Evolutionary conservation across 2,113 vertebrate genomes (phyloP).

Genomic region (Pandion haliaetus): DNA sequence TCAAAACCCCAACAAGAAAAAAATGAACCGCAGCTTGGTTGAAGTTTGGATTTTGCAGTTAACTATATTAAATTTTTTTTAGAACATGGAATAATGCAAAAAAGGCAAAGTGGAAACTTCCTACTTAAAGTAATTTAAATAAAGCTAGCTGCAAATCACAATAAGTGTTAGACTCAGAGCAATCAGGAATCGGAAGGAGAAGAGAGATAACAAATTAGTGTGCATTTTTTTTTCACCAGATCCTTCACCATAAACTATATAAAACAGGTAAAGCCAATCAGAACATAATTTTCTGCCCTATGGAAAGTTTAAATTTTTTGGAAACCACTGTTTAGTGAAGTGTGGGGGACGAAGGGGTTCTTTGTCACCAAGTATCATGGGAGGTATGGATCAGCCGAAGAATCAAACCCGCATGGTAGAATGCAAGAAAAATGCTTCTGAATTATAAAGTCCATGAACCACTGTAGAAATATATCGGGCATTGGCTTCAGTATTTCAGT

Average conservation of each 20-base stretch:
- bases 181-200: fast-evolving
- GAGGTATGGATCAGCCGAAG: not conserved
- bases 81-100: not conserved
- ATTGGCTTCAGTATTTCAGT: not conserved
- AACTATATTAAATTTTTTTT: not conserved
- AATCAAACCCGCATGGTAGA: not conserved
- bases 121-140: not conserved
- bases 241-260: not conserved
- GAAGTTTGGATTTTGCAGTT: not conserved
- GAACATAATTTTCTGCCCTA: not conserved
- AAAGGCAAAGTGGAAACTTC: not conserved
- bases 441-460: not conserved
- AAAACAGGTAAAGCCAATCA: not conserved
- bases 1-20: not conserved
- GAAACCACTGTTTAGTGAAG: not conserved
- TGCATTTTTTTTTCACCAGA: not conserved
- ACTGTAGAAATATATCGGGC: not conserved
- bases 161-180: not conserved
- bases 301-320: not conserved
- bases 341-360: not conserved
- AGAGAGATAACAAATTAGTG: not conserved
- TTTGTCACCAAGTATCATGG: not conserved
- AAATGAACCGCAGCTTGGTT: fast-evolving
- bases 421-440: not conserved
- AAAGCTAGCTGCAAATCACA: not conserved